phyloP scores from a whole-genome alignment of 2,797 vertebrate genomes.

The Chelmon rostratus region DNA sequence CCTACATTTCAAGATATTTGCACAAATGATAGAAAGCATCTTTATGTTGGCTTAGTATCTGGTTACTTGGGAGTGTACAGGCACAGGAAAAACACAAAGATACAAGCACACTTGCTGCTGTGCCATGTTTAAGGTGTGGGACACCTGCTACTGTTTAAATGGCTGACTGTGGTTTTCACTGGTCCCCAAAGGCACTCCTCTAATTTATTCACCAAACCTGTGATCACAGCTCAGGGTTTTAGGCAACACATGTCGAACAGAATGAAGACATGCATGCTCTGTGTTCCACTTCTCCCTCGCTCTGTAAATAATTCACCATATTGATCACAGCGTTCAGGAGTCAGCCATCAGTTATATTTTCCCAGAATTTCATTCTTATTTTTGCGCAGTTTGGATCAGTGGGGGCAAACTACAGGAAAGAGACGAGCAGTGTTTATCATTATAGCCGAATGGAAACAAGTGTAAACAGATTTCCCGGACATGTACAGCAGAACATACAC shows the following conservation, averaged over 20 bases:
- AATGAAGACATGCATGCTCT: background rate
- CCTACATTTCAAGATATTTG: background rate
- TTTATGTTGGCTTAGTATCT: background rate
- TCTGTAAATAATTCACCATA: background rate
- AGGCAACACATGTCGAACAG: background rate
- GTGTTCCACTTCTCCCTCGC: background rate
- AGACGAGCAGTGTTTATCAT: background rate
- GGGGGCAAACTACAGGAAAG: no score
- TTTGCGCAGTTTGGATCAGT: background rate
- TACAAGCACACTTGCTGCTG: background rate
- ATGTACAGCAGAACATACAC: background rate
- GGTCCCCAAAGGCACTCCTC: background rate
- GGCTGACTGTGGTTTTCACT: background rate
- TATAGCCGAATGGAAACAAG: background rate
- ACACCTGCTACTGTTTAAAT: slow-evolving; percentile 26
- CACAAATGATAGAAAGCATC: background rate
- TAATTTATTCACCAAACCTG: slow-evolving; percentile 19
- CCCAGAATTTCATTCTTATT: background rate
- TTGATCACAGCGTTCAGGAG: background rate
- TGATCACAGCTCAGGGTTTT: background rate
- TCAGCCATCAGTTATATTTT: background rate
- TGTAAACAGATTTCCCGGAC: background rate
- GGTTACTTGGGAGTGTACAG: background rate
- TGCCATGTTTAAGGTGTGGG: background rate
- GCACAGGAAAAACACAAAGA: background rate